Conservation (phyloP, 2,797 vertebrate species). For the Lacerta agilis region DNA sequence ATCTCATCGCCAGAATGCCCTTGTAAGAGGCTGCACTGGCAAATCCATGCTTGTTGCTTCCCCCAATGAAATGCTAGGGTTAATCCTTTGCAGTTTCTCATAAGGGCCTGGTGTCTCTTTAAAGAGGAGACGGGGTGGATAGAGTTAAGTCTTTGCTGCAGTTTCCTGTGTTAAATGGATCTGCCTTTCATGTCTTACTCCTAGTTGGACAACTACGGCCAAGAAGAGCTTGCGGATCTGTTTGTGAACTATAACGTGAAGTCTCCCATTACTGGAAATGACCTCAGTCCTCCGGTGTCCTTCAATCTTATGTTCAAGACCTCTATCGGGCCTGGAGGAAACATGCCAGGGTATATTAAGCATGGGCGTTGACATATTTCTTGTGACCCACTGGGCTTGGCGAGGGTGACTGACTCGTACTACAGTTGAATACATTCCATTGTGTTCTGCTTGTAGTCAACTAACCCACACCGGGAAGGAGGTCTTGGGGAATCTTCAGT, state of each 20-base stretch:
- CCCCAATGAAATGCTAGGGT: constrained; percentile 9
- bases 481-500: background rate
- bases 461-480: background rate
- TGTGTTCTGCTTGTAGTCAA: background rate
- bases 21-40: no score
- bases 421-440: background rate
- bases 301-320: constrained; percentile 99
- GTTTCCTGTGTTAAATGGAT: constrained; percentile 12
- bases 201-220: constrained; percentile 95
- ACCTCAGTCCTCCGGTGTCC: constrained; percentile 90
- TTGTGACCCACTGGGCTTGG: background rate
- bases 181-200: constrained; percentile 39
- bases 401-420: background rate
- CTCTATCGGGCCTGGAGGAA: constrained; percentile 96
- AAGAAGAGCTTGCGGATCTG: constrained; percentile 90
- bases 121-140: background rate
- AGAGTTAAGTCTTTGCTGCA: background rate
- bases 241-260: constrained; percentile 97
- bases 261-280: constrained; percentile 94
- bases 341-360: constrained; percentile 90
- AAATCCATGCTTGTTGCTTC: rapidly evolving
- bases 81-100: constrained; percentile 1
- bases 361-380: background rate
- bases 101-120: background rate
- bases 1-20: background rate